A percentile compares a stretch with the other conserved stretches of the same genome.
Conservation (phyloP, 1,140 invertebrate species). For the Drosophila repleta region DNA sequence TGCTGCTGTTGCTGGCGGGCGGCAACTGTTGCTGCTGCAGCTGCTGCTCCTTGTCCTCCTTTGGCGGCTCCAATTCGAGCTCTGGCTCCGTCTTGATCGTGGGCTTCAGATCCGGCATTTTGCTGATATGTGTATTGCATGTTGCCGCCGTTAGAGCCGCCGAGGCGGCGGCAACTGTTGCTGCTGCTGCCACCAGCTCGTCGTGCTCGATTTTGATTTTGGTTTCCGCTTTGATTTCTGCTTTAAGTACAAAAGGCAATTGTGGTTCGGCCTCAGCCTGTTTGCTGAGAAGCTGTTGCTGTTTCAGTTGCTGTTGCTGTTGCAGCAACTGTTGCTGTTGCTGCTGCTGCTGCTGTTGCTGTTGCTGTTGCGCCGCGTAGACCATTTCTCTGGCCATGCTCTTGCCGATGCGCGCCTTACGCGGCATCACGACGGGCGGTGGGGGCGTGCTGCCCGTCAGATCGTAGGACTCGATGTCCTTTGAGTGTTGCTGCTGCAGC, state of each 20-base stretch:
- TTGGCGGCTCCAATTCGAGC: slow-evolving; percentile 5
- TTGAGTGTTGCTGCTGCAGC: slow-evolving; percentile 29
- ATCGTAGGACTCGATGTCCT: slow-evolving; percentile 69
- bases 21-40: slow-evolving; percentile 8
- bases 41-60: background rate
- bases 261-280: slow-evolving; percentile 45
- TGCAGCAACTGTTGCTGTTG: slow-evolving; percentile 17
- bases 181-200: slow-evolving; percentile 47
- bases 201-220: slow-evolving; percentile 84
- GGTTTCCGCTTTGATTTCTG: slow-evolving; percentile 83
- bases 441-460: slow-evolving; percentile 62
- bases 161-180: slow-evolving; percentile 44
- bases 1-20: slow-evolving; percentile 10
- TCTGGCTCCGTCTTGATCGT: slow-evolving; percentile 76
- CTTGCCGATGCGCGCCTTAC: slow-evolving; percentile 88
- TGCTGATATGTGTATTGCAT: slow-evolving; percentile 70
- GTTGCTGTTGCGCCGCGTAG: slow-evolving; percentile 64
- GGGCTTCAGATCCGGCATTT: slow-evolving; percentile 79
- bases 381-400: slow-evolving; percentile 87
- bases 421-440: slow-evolving; percentile 38
- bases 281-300: slow-evolving; percentile 27
- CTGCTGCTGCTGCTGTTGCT: slow-evolving; percentile 24
- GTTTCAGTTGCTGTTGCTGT: slow-evolving; percentile 27
- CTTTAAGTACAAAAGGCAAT: slow-evolving; percentile 78
- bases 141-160: slow-evolving; percentile 21